Evolutionary conservation across 1,140 invertebrate species (phyloP), one percentile per base, ranked within the genome.

Genomic region (Neodiprion fabricii): DNA sequence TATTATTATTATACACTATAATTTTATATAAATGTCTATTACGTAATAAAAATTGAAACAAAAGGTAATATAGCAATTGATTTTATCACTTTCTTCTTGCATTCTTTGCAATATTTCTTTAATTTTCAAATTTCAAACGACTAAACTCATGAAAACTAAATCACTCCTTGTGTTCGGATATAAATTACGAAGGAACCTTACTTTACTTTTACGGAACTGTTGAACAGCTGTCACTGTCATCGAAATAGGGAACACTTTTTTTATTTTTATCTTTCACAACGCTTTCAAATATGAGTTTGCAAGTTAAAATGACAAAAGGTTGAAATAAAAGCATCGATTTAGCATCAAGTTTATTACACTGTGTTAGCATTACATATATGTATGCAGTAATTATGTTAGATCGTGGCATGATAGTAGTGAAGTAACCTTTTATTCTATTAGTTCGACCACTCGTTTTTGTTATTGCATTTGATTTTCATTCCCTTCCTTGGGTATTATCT

Each of bases 21-120:
- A 61, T 61, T 61, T 61, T 61, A 61, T 61, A 61, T 61, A 40
- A 3, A 61, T 61, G 53, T 61, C 53, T 61, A 61, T 61, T 61
- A 61, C 53, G 53, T 61, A 61, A 61, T 61, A 61, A 61, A 61
- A 61, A 61, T 61, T 61, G 11, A 17, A 61, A 61, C 28, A 61
- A 61, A 61, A 17, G 53, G 53, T 14, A 61, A 61, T 61, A 61
- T 61, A 14, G n/a, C 53, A 61, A 61, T 7, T 61, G 5, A 14
- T 61, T 40, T 61, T 61, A 7, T 61, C 4, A 14, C n/a, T 0
- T 9, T 17, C 53, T 17, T 61, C n/a, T 61, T 61, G 4, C n/a
- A 14, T 61, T 40, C 2, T 40, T 40, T 40, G 28, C 28, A 40
- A 40, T 40, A 40, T 40, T 40, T 40, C 28, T 40, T 40, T 40